Percentiles rank a stretch among this genome's conserved stretches.
Evolutionary conservation across 2,888 invertebrate genomes (phyloP).

Genomic region (Ormia ochracea): DNA sequence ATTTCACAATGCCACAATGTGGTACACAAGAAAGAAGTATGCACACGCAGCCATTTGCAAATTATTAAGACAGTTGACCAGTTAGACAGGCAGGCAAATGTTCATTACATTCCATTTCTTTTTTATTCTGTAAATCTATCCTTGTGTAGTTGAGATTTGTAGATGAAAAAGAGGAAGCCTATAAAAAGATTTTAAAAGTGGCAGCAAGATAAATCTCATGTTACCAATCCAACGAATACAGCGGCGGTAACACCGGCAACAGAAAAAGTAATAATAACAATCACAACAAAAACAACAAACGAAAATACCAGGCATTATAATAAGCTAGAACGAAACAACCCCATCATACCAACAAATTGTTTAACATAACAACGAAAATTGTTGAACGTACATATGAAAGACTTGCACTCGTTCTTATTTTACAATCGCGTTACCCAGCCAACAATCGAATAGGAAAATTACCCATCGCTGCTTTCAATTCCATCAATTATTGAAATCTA

Average conservation of each 20-base stretch:
- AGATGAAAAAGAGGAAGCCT: slow-evolving; percentile 59
- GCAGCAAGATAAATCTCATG: slow-evolving; percentile 63
- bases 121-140: slow-evolving; percentile 32
- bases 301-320: no score
- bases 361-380: slow-evolving; percentile 48
- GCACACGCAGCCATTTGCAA: neutral
- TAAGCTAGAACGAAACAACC: slow-evolving; percentile 17
- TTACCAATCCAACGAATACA: slow-evolving; percentile 46
- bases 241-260: slow-evolving; percentile 1
- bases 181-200: slow-evolving; percentile 56
- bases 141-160: slow-evolving; percentile 28
- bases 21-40: neutral
- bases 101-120: slow-evolving; percentile 34
- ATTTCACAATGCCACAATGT: neutral
- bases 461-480: no score
- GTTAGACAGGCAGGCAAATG: slow-evolving; percentile 27
- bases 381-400: neutral
- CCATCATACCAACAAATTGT: slow-evolving; percentile 58
- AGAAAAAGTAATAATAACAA: neutral
- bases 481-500: no score
- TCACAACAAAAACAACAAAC: neutral
- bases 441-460: neutral
- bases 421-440: slow-evolving; percentile 10
- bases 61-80: slow-evolving; percentile 26
- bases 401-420: neutral